These are phyloP conservation scores for Porites lobata DNA, from an alignment of 92 coral and sea anemone genomes.

Conservation along the genomic window DNA sequence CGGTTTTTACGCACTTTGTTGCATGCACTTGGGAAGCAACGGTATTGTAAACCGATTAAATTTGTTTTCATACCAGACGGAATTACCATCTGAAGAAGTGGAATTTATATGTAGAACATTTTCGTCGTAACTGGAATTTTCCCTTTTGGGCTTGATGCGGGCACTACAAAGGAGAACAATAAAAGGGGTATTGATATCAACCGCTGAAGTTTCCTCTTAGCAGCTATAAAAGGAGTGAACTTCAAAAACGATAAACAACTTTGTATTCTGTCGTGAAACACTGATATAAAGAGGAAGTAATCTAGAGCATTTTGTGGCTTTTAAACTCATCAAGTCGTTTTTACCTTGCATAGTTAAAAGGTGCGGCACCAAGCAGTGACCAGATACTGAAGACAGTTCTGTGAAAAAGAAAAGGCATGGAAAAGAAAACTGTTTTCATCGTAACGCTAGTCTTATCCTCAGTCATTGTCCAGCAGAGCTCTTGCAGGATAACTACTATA, in stretches of 20 bases:
- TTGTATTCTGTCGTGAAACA: neutral
- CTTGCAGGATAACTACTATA: conserved; percentile 11
- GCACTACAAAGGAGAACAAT: conserved; percentile 37
- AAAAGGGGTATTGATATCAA: conserved; percentile 27
- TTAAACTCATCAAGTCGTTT: neutral
- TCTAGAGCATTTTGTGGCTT: neutral
- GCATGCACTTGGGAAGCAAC: too few species aligned
- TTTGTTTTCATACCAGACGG: conserved; percentile 47
- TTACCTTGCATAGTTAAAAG: neutral
- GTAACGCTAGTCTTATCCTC: conserved; percentile 5
- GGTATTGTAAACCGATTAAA: conserved; percentile 17
- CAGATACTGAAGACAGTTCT: neutral
- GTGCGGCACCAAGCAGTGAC: neutral
- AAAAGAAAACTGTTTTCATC: conserved; percentile 6
- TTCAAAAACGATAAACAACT: neutral
- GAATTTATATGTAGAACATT: conserved; percentile 49
- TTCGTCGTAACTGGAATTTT: conserved; percentile 47
- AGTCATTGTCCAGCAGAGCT: conserved; percentile 19
- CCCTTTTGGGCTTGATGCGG: conserved; percentile 17
- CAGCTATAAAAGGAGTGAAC: conserved; percentile 25
- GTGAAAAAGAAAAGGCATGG: conserved; percentile 5
- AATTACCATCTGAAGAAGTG: conserved; percentile 38
- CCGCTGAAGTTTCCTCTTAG: conserved; percentile 1
- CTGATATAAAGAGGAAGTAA: too few species aligned
- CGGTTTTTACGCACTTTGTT: neutral